Base-by-base conservation (phyloP, 2,113 vertebrate genomes). In the Gnathonemus echidnorhynchus region DNA sequence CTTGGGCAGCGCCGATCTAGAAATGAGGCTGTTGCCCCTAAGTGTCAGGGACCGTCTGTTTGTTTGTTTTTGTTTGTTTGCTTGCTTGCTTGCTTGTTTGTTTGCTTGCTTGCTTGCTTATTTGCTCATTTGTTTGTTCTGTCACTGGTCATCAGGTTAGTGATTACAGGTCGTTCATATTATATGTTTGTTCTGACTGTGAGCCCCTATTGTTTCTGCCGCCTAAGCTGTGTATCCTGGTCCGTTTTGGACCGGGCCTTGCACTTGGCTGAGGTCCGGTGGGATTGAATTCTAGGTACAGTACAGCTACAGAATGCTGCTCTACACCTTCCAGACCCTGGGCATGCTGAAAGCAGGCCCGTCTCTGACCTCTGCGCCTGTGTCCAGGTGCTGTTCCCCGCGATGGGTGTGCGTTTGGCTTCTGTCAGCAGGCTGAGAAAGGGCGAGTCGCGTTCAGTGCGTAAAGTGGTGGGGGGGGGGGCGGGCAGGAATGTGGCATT, bases 401-500 rank as follows among this genome's bases (percentile, higher is more conserved):
- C 3, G 62, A 70, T 70, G 42, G 58, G 24, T 21, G n/a, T 88
- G 77, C 3, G 39, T 39, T 7, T 45, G 31, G 15, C 15, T 52
- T 49, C 10, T 35, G 21, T 50, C 24, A 52, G n/a, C 24, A 48
- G 77, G 50, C 80, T 70, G 85, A 52, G 53, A 39, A 84, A 88
- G 85, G 87, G 50, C 87, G 66, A 89, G 89, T 89, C 66, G 87
- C 46, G 62, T 66, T n/a, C 90, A 91, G 90, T 90, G 86, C 89
- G 62, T 87, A 56, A 89, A 89, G 90, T 90, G 88, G 8, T 31
- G n/a, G n/a, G 58, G 85, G 58, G 85, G 91, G 91, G 85, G 77
- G 88, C 87, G 91, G 91, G 89, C 87, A 89, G 58, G 90, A 92
- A 92, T 91, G 88, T 92, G 84, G 90, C 89, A 90, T 91, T 89